These are phyloP conservation scores for Lathronympha strigana DNA, from an alignment of 2,888 invertebrate species.

Conservation along the genomic window DNA sequence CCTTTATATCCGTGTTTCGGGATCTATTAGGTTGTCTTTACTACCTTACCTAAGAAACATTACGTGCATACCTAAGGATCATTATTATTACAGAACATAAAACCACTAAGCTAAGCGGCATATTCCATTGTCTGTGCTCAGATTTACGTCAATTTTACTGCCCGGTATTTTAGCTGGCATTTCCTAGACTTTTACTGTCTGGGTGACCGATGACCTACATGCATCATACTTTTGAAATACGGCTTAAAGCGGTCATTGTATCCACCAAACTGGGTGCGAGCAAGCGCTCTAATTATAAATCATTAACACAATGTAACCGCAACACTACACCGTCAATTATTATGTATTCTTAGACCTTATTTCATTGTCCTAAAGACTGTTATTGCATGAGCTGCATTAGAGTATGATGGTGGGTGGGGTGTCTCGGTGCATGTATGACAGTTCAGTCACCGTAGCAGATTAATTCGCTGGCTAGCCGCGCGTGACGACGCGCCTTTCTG, in stretches of 20 bases:
- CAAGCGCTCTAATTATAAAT: conserved; percentile 37
- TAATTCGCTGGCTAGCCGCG: conserved; percentile 47
- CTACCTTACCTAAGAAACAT: no score
- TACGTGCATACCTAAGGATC: no score
- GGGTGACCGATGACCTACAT: conserved; percentile 24
- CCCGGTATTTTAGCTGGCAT: conserved; percentile 32
- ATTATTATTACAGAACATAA: background rate
- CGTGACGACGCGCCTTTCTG: conserved; percentile 40
- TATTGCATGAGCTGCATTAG: conserved; percentile 7
- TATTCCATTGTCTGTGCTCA: conserved; percentile 9
- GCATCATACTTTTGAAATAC: conserved; percentile 14
- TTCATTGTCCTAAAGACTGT: background rate
- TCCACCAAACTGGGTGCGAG: conserved; percentile 29
- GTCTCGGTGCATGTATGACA: conserved; percentile 50
- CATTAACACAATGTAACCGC: conserved; percentile 34
- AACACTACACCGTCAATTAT: background rate
- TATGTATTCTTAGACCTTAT: conserved; percentile 7
- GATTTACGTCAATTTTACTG: conserved; percentile 20
- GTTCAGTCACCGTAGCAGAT: conserved; percentile 59
- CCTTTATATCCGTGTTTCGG: background rate
- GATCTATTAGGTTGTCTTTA: background rate
- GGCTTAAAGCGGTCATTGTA: conserved; percentile 15
- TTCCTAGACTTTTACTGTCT: conserved; percentile 25
- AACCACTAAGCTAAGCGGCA: background rate
- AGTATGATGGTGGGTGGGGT: conserved; percentile 13